A percentile compares a stretch with the other conserved stretches of the same genome.
Conservation (phyloP, 2,113 vertebrate species). For the Pycnonotus jocosus region DNA sequence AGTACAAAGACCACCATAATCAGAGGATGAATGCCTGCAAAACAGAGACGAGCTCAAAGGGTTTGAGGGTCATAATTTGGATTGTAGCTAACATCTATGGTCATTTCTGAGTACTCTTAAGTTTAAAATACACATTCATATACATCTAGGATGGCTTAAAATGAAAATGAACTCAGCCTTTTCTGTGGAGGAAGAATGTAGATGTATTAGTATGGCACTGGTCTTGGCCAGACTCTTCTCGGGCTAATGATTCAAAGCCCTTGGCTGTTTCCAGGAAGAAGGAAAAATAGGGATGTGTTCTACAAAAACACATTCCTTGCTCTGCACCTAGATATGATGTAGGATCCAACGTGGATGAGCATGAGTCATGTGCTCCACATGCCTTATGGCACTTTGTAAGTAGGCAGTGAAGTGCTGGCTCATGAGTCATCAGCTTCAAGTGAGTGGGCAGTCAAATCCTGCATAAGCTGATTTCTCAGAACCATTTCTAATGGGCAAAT, state of each 20-base stretch:
- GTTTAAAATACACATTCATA: not conserved
- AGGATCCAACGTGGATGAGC: not conserved
- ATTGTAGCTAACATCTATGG: not conserved
- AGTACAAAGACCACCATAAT: not conserved
- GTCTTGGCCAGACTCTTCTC: not conserved
- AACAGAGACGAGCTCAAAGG: not conserved
- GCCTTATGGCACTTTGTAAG: not conserved
- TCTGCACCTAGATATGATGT: not conserved
- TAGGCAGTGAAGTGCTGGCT: not conserved
- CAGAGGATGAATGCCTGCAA: not conserved
- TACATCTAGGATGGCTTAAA: not conserved
- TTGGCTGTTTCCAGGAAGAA: not conserved
- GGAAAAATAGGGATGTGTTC: not conserved
- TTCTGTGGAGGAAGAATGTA: not conserved
- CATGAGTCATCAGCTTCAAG: conserved; percentile 26
- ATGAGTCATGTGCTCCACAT: conserved; percentile 9
- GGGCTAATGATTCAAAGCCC: not conserved
- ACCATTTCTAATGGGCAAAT: not conserved
- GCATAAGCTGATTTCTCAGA: not conserved
- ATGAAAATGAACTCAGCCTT: not conserved
- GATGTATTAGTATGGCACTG: not conserved
- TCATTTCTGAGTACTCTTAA: not conserved
- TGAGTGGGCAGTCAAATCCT: conserved; percentile 34
- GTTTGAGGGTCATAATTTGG: not conserved
- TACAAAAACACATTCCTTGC: not conserved